phyloP scores from a whole-genome alignment of 2,888 invertebrate species.

The Cacoxenus indagator region DNA sequence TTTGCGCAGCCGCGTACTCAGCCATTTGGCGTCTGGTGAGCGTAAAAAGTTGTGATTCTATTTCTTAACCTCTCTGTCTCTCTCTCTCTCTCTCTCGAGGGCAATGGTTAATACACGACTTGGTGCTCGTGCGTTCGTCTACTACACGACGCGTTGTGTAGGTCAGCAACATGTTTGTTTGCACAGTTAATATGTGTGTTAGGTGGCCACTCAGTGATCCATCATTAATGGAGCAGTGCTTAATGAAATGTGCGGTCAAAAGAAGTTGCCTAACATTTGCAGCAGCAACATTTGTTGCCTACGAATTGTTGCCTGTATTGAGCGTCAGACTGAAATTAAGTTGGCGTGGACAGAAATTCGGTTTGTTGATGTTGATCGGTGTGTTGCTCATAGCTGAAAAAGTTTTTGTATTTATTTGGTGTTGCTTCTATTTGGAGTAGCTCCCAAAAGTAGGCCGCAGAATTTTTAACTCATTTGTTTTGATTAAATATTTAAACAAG shows the following conservation, averaged over 20 bases:
- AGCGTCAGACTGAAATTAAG: neutral
- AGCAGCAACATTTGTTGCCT: slow-evolving; percentile 62
- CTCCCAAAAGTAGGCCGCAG: too few relatives aligned
- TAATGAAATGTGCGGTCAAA: neutral
- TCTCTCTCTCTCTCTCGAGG: slow-evolving; percentile 28
- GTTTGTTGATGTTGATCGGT: too few relatives aligned
- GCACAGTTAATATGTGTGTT: slow-evolving; percentile 41
- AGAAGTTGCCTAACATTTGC: slow-evolving; percentile 39
- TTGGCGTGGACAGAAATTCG: neutral
- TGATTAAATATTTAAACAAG: too few relatives aligned
- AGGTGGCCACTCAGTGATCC: slow-evolving; percentile 34
- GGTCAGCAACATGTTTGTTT: slow-evolving; percentile 60
- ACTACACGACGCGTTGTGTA: slow-evolving; percentile 37
- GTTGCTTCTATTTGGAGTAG: too few relatives aligned
- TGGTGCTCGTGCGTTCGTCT: neutral
- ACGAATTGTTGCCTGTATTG: neutral
- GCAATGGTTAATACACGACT: slow-evolving; percentile 29
- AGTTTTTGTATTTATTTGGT: too few relatives aligned
- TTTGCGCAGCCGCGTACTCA: neutral
- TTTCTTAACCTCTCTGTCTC: neutral
- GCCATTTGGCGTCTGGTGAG: neutral
- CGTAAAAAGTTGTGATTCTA: slow-evolving; percentile 15
- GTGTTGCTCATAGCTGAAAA: too few relatives aligned
- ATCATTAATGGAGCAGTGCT: neutral
- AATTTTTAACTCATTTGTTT: too few relatives aligned